Base-by-base conservation (phyloP, 2,113 vertebrate species). In the Xenopus borealis region DNA sequence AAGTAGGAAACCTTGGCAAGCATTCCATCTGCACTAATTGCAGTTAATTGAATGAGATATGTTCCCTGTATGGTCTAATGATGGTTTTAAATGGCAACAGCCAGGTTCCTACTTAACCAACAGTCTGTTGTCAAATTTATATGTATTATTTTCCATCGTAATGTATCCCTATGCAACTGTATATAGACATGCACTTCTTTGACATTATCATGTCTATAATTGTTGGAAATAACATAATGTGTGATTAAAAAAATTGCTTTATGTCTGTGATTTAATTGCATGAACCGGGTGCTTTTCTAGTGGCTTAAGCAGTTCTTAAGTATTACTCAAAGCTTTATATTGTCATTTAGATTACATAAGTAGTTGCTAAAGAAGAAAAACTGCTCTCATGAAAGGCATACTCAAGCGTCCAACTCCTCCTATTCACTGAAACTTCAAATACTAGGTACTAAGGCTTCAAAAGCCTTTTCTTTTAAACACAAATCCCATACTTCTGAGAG, bases 21-120 rank as follows among this genome's bases (percentile, higher is more conserved):
- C 55, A 58, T 58, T 58, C 18, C 8, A 4, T 58, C 55, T 58
- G 17, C 55, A 58, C 17, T 58, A 58, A 58, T 58, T 58, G 17
- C 18, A 58, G 55, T 58, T 58, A 58, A 58, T 58, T n/a, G 1
- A 58, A 58, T 58, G 55, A 58, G 19, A 58, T 58, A 58, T 58
- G 16, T 7, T 58, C 55, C 17, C 55, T 58, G 14, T 58, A 58
- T 58, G 55, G 7, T 58, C 18, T 58, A 58, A 58, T 18, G 8
- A 58, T 58, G 55, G 1, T 3, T 57, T 58, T 19, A 16, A 10
- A 58, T 10, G 8, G 55, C 55, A 17, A 8, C 18, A 17, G 55
- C 55, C 55, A 18, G 55, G 55, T 58, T 58, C 55, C 16, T 58
- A 14, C 17, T 58, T 58, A 58, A 58, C 19, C 19, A n/a, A 10